A percentile compares a stretch with the other conserved stretches of the same genome.
These are phyloP conservation scores for Molossus molossus DNA, from an alignment of 2,797 vertebrate genomes.

Conservation along the genomic window DNA sequence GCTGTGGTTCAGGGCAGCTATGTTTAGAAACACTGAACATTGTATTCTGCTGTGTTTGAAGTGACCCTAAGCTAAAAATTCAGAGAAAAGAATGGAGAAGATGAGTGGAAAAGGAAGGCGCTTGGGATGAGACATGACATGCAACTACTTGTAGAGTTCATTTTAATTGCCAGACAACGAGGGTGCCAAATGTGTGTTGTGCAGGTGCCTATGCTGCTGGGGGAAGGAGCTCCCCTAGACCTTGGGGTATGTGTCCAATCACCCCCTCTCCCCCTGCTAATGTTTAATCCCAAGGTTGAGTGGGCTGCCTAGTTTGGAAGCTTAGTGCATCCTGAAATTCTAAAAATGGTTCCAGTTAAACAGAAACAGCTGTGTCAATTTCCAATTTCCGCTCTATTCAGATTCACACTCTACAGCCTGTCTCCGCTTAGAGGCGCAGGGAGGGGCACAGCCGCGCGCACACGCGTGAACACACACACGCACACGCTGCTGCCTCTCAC, in stretches of 20 bases:
- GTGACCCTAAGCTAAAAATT: constrained; percentile 45
- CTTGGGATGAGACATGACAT: neutral
- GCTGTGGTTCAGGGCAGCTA: neutral
- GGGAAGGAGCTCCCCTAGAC: neutral
- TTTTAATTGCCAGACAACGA: neutral
- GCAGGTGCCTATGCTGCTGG: neutral
- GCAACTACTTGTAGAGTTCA: neutral
- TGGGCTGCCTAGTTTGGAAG: constrained; percentile 66
- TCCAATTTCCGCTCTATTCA: constrained; percentile 80
- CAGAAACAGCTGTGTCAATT: constrained; percentile 79
- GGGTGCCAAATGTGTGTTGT: rapidly evolving
- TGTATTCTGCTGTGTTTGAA: neutral
- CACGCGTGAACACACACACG: neutral
- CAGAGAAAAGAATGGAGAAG: neutral
- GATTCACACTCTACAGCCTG: constrained; percentile 69
- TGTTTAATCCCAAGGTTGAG: constrained; percentile 69
- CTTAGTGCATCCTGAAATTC: constrained; percentile 54
- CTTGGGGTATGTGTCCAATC: neutral
- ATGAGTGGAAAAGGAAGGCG: neutral
- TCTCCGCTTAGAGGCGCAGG: constrained; percentile 49
- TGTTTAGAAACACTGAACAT: neutral
- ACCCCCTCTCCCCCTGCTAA: neutral
- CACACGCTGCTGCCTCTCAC: neutral
- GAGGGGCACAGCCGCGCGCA: neutral
- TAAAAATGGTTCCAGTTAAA: constrained; percentile 73